Evolutionary conservation across 2,888 invertebrate genomes (phyloP), one percentile per base, ranked within the genome.

Genomic region (Lasioglossum lativentre): DNA sequence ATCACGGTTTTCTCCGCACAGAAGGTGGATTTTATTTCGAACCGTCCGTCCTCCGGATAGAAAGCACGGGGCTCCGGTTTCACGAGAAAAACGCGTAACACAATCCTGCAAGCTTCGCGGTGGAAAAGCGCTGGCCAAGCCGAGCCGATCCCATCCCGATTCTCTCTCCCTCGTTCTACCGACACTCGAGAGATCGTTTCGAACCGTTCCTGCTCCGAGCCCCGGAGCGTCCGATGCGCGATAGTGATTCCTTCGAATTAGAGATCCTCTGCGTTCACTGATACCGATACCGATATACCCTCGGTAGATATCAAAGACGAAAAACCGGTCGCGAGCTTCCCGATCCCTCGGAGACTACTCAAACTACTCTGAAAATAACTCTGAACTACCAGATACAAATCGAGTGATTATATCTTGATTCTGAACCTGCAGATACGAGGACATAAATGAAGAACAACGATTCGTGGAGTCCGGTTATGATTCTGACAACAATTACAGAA

Each of bases 71-170:
- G 68, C 75, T 89, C 87, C 84, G 78, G 80, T 89, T 90, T 90
- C 90, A 88, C 85, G 86, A 80, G 89, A 82, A 81, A 83, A 86
- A 83, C 81, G 77, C 84, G 89, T 88, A 90, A 90, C 85, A 75
- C 83, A 77, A 86, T 89, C 89, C 88, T 85, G 77, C 80, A 84
- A 88, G 85, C 88, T 88, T 87, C 87, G 86, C 80, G 84, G 86
- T 19, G 84, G 86, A 85, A 90, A 90, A 90, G 87, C 83, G 87
- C 27, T 34, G n/a, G 42, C 27, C 19, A 34, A 52, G 52, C 52
- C 23, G 52, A 52, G 52, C 52, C 52, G 52, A 52, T 52, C 16
- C 45, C 19, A 30, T 72, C 45, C 30, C 45, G 45, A 16, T 72
- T 27, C 8, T 19, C 14, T 23, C 23, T 3, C 10, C 19, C 52